Conservation (phyloP, 2,888 invertebrate species). For the Sarcophaga caerulescens region DNA sequence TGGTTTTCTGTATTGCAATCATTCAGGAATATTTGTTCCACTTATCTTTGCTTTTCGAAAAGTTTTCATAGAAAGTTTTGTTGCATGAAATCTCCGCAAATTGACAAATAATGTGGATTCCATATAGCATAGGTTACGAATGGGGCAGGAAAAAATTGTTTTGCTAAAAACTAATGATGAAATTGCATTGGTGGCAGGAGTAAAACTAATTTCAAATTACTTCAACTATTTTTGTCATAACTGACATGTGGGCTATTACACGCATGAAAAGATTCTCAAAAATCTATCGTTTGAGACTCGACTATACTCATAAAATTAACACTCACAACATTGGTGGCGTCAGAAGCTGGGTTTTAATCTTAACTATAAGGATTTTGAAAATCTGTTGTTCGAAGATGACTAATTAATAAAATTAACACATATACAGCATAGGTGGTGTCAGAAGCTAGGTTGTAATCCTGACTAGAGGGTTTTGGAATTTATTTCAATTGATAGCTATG, state of each 20-base stretch:
- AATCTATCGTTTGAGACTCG: too few relatives aligned
- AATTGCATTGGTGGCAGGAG: background rate
- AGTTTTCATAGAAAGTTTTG: conserved; percentile 18
- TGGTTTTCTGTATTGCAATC: background rate
- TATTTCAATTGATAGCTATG: too few relatives aligned
- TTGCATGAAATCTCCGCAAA: conserved; percentile 35
- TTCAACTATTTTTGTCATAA: conserved; percentile 18
- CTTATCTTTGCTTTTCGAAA: background rate
- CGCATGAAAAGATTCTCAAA: background rate
- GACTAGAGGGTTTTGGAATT: too few relatives aligned
- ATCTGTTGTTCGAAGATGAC: too few relatives aligned
- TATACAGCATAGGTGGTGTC: too few relatives aligned
- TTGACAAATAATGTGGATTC: conserved; percentile 35
- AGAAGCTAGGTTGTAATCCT: too few relatives aligned
- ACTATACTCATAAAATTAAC: too few relatives aligned
- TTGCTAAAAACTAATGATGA: conserved; percentile 10
- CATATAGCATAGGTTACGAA: conserved; percentile 9
- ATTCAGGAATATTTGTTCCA: background rate
- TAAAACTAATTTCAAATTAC: conserved; percentile 29
- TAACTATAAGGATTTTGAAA: too few relatives aligned
- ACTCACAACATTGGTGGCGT: too few relatives aligned
- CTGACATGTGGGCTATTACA: conserved; percentile 23
- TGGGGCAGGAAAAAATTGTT: background rate
- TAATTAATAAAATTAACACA: too few relatives aligned
- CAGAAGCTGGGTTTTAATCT: too few relatives aligned